Evolutionary conservation across 2,888 invertebrate genomes (phyloP), one percentile per base, ranked within the genome.

Genomic region (Melangyna quadrimaculata): DNA sequence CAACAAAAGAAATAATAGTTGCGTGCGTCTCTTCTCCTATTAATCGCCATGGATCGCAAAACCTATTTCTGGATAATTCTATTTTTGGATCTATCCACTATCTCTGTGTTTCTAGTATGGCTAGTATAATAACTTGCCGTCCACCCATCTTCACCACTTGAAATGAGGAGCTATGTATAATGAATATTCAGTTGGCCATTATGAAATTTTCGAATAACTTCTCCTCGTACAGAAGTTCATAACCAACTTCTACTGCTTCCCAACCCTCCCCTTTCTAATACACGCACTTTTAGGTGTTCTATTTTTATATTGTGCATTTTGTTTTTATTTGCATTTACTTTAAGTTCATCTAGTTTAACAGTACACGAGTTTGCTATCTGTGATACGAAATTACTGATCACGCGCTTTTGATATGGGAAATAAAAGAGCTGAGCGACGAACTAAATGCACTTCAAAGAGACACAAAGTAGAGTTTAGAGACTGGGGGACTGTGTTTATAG

Each of bases 61-160:
- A 86, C 73, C 81, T 86, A 86, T 86, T 86, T 86, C 81, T 73
- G 73, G 86, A 86, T 40, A 73, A 78, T 73, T 86, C 86, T 86
- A 86, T 86, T 86, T 86, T 86, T 32, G 70, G 72, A 80, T 80
- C 55, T 63, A 77, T 43, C 73, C 55, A 81, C 32, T 37, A 43
- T 40, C 53, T 51, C 10, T 37, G 3, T 24, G 29, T 63, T 19
- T 19, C n/a, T 53, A 29, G 35, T 71, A n/a, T n/a, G 19, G 40
- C 32, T 14, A n/a, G n/a, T n/a, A 24, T n/a, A 67, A 27, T 59
- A 35, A 70, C 74, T 19, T 71, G 71, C 59, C 55, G 35, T 55
- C 37, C n/a, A 53, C 6, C 24, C 55, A 72, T 32, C 74, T 57
- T 29, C 22, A 43, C 57, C 48, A 53, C 48, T 14, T 35, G 48